Evolutionary conservation across 2,888 invertebrate species (phyloP).

Genomic region (Dynastes tityus): DNA sequence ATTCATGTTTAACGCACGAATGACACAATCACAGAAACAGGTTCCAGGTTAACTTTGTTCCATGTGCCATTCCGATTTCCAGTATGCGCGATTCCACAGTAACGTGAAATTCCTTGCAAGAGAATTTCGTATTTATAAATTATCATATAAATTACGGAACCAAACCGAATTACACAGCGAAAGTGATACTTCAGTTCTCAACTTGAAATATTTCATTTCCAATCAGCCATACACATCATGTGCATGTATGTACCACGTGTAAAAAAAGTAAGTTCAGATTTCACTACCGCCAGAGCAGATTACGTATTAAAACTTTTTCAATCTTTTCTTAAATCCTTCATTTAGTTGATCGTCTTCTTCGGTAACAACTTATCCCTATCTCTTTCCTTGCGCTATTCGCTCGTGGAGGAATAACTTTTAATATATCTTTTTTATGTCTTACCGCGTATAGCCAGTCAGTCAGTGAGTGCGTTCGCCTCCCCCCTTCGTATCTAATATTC

Average conservation of each 20-base stretch:
- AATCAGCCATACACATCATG: neutral
- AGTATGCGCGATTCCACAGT: too few species aligned
- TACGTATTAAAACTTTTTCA: slow-evolving; percentile 49
- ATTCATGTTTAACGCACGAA: too few species aligned
- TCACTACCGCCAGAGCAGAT: slow-evolving; percentile 30
- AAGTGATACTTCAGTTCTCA: neutral
- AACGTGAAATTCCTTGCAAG: too few species aligned
- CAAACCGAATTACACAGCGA: too few species aligned
- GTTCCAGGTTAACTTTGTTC: too few species aligned
- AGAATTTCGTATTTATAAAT: neutral
- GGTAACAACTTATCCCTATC: slow-evolving; percentile 37
- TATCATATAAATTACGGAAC: neutral
- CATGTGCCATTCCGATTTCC: too few species aligned
- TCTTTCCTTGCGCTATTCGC: neutral
- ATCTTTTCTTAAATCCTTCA: slow-evolving; percentile 46
- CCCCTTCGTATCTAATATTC: slow-evolving; percentile 31
- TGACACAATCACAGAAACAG: too few species aligned
- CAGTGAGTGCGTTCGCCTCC: neutral
- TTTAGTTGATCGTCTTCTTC: slow-evolving; percentile 49
- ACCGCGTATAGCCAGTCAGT: neutral
- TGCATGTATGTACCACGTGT: neutral
- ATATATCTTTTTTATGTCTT: slow-evolving; percentile 44
- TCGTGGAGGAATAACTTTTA: slow-evolving; percentile 37
- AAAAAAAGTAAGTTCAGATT: slow-evolving; percentile 37
- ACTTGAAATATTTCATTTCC: slow-evolving; percentile 2